phyloP scores from a whole-genome alignment of 2,888 invertebrate species.

The Desoria tigrina region DNA sequence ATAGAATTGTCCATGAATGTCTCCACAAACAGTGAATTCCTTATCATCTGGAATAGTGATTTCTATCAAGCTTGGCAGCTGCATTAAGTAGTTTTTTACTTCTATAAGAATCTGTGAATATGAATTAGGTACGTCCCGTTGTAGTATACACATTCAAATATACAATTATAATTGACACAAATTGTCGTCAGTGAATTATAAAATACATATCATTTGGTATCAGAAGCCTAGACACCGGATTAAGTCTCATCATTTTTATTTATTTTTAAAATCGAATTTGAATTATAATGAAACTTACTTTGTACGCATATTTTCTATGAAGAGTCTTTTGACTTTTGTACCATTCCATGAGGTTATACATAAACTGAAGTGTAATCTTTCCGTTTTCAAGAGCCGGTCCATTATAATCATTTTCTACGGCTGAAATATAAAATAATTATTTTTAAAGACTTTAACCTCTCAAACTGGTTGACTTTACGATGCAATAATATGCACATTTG shows the following conservation, averaged over 20 bases:
- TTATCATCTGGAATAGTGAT: conserved; percentile 79
- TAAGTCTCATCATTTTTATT: no score
- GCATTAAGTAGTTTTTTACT: conserved; percentile 78
- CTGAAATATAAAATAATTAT: conserved; percentile 59
- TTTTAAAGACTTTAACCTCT: conserved; percentile 6
- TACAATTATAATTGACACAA: no score
- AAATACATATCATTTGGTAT: no score
- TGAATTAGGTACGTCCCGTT: no score
- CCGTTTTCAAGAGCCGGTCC: conserved; percentile 88
- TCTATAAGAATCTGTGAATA: conserved; percentile 88
- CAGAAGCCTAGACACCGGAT: no score
- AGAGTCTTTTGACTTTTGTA: conserved; percentile 89
- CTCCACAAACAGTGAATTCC: conserved; percentile 98
- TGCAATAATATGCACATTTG: neutral
- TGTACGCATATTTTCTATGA: conserved; percentile 95
- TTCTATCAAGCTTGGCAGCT: conserved; percentile 84
- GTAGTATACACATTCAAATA: conserved; percentile 6
- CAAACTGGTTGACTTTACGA: neutral
- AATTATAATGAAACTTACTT: conserved; percentile 63
- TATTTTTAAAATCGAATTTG: no score
- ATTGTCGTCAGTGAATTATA: no score
- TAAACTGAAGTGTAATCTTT: conserved; percentile 84
- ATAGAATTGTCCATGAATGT: conserved; percentile 98
- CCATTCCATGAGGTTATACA: conserved; percentile 82
- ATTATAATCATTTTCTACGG: conserved; percentile 89